Percentiles rank a stretch among this genome's conserved stretches.
Evolutionary conservation across 2,797 vertebrate species (phyloP).

Genomic region (Phrynocephalus vlangalii): DNA sequence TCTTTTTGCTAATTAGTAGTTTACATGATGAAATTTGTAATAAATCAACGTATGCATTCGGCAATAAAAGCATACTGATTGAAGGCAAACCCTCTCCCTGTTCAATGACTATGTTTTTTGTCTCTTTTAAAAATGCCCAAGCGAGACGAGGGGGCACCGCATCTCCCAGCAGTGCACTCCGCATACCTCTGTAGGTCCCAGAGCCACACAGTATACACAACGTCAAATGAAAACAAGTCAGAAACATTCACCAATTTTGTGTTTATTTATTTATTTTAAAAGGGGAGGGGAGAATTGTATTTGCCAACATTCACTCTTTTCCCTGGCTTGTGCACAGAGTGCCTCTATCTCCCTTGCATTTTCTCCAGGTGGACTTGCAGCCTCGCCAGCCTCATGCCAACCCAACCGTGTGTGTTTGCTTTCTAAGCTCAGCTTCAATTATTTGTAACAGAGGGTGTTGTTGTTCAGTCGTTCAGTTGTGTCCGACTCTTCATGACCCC

Average conservation of each 20-base stretch:
- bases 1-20: neutral
- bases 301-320: constrained; percentile 16
- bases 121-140: constrained; percentile 3
- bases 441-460: neutral
- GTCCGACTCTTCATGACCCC: too few species aligned
- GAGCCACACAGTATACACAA: constrained; percentile 13
- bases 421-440: constrained; percentile 31
- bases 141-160: neutral
- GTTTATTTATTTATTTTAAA: constrained; percentile 23
- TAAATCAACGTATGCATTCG: constrained; percentile 12
- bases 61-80: neutral
- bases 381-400: constrained; percentile 10
- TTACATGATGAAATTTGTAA: neutral
- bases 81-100: neutral
- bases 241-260: constrained; percentile 17
- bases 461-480: neutral
- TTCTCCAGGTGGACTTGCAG: constrained; percentile 4
- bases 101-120: neutral
- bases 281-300: constrained; percentile 14
- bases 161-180: neutral
- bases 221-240: constrained; percentile 33
- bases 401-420: constrained; percentile 20
- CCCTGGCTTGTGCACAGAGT: constrained; percentile 8
- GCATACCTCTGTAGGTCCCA: constrained; percentile 3
- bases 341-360: constrained; percentile 15